Percentiles rank a stretch among this genome's conserved stretches.
Conservation (phyloP, 2,797 vertebrate species). For the Scolopax rusticola region DNA sequence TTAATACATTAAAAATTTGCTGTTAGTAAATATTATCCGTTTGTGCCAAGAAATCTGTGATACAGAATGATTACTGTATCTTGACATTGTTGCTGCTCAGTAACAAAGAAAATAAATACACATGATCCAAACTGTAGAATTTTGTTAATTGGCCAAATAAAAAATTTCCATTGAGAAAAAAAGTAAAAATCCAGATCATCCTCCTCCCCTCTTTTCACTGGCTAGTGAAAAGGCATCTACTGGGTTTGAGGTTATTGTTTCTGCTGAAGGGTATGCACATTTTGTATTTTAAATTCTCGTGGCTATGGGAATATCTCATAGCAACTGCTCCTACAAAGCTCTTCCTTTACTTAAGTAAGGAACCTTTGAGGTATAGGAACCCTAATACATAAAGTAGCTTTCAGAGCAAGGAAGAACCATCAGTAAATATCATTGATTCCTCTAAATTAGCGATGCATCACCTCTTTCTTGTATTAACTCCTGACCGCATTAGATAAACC, state of each 20-base stretch:
- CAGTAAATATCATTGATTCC: background rate
- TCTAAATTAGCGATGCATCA: background rate
- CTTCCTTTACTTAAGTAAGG: background rate
- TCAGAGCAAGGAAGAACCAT: background rate
- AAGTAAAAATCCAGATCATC: background rate
- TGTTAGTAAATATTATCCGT: background rate
- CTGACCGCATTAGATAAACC: slow-evolving; percentile 31
- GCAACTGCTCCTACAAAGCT: background rate
- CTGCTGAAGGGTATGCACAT: background rate
- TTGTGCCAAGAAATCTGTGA: slow-evolving; percentile 1
- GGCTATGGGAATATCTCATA: background rate
- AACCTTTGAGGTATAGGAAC: background rate
- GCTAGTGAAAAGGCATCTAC: background rate
- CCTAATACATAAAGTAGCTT: background rate
- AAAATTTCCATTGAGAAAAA: background rate
- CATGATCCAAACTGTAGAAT: background rate
- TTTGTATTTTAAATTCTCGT: background rate
- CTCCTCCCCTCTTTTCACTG: background rate
- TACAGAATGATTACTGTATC: background rate
- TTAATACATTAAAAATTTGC: background rate
- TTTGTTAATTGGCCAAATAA: background rate
- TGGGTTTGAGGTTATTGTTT: background rate
- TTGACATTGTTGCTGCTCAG: background rate
- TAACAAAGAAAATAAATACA: background rate
- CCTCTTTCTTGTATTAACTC: slow-evolving; percentile 25